Conservation (phyloP, 2,888 invertebrate genomes). For the Drosophila mettleri region DNA sequence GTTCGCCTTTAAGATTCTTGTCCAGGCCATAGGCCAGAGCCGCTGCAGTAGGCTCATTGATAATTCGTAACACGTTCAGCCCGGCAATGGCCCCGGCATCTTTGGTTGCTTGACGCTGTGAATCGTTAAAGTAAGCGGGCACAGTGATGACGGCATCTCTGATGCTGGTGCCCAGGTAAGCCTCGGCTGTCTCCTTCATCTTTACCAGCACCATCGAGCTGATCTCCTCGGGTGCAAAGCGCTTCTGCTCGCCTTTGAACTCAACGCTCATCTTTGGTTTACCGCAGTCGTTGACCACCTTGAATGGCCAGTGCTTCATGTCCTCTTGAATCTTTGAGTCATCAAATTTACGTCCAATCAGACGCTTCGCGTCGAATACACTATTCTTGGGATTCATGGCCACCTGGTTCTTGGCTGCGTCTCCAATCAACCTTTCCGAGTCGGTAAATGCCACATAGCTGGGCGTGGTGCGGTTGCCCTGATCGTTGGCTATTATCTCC, state of each 20-base stretch:
- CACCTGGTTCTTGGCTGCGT: constrained; percentile 93
- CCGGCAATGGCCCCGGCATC: constrained; percentile 96
- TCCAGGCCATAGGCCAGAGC: constrained; percentile 96
- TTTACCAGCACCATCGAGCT: constrained; percentile 96
- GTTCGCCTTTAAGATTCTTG: constrained; percentile 92
- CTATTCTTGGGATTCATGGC: constrained; percentile 96
- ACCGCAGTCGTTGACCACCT: constrained; percentile 91
- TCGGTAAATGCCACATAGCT: constrained; percentile 93
- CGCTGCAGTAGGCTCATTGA: constrained; percentile 96
- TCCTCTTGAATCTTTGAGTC: constrained; percentile 96
- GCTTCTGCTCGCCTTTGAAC: constrained; percentile 95
- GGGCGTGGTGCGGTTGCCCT: constrained; percentile 93
- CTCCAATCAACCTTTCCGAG: constrained; percentile 92
- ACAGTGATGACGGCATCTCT: constrained; percentile 95
- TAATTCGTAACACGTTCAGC: constrained; percentile 95
- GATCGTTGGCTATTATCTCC: constrained; percentile 93
- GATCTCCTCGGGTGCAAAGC: constrained; percentile 96
- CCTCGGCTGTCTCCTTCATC: constrained; percentile 97
- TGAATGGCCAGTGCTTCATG: constrained; percentile 97
- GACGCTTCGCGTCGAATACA: constrained; percentile 96
- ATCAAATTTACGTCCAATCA: constrained; percentile 96
- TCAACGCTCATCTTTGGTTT: constrained; percentile 93
- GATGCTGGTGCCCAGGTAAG: constrained; percentile 93
- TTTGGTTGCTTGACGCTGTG: constrained; percentile 96
- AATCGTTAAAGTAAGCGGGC: constrained; percentile 96